Base-by-base conservation (phyloP, 2,888 invertebrate genomes). In the Himalopsyche tibetana region DNA sequence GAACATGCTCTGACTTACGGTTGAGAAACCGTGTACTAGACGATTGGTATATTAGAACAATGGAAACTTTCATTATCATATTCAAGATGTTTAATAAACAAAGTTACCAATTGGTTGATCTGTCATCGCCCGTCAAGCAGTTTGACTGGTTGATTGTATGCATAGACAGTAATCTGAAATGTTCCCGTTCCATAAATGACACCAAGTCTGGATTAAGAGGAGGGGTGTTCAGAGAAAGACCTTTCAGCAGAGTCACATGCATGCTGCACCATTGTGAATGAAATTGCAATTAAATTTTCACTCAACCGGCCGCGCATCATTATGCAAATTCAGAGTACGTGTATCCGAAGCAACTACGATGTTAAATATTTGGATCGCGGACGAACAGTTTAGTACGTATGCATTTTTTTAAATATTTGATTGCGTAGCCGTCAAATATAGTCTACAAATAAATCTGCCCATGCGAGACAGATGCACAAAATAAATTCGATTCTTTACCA, bases 201-300 rank as follows among this genome's bases (percentile, higher is more conserved):
- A 28, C 28, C 19, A 63, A 63, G 8, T 12, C 5, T 12, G 42
- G 42, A 28, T 1, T 28, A 0, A 45, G 45, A 11, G 11, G 45
- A 9, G 51, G 51, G 0, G 12, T 51, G 28, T 2, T 19, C 3
- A 11, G 19, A 6, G 8, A 63, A 15, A 19, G 63, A 8, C 63
- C 56, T 63, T 63, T 63, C 63, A 63, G 19, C 11, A 2, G 8
- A 19, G 63, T 19, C n/a, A 11, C 28, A 63, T 63, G n/a, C 19
- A 42, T 80, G 15, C 8, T 38, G 80, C 40, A 40, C n/a, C 38
- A 40, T 17, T 36, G 80, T 42, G 80, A 40, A 80, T 80, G n/a
- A 80, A 80, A 40, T 80, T 80, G 80, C 80, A 80, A 80, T 80
- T 80, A 80, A 40, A 36, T 40, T 80, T 38, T 63, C 42, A 80